Conservation (phyloP, 2,797 vertebrate species). For the Brotogeris chrysoptera region DNA sequence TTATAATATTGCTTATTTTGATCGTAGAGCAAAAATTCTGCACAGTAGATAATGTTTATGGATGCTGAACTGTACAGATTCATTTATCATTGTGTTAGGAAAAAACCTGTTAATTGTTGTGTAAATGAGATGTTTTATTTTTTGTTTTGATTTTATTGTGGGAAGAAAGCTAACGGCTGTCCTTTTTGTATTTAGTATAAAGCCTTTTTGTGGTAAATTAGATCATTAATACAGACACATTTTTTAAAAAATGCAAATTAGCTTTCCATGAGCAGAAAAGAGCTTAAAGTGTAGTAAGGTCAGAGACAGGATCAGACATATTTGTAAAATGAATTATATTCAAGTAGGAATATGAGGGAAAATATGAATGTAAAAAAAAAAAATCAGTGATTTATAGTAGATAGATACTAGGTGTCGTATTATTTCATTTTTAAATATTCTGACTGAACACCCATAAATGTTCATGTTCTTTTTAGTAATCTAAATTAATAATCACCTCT, state of each 20-base stretch:
- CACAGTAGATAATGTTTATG: conserved; percentile 39
- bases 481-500: conserved; percentile 19
- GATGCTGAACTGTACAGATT: conserved; percentile 21
- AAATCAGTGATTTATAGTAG: conserved; percentile 47
- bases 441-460: conserved; percentile 52
- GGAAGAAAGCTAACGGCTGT: conserved; percentile 48
- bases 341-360: conserved; percentile 40
- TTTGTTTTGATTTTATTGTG: conserved; percentile 57
- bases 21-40: conserved; percentile 40
- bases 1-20: conserved; percentile 59
- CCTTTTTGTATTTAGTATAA: conserved; percentile 64
- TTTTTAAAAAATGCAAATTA: conserved; percentile 58
- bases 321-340: conserved; percentile 69
- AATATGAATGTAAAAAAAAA: conserved; percentile 52
- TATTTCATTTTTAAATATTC: conserved; percentile 46
- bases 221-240: conserved; percentile 55
- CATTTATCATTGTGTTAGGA: conserved; percentile 27
- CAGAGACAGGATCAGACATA: conserved; percentile 54
- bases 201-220: conserved; percentile 62
- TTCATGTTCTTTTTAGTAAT: conserved; percentile 10
- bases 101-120: conserved; percentile 29
- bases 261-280: conserved; percentile 56
- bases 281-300: conserved; percentile 48
- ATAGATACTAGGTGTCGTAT: conserved; percentile 26
- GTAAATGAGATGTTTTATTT: conserved; percentile 51